Conservation (phyloP, 2,888 invertebrate species). For the Ormyrus nitidulus region DNA sequence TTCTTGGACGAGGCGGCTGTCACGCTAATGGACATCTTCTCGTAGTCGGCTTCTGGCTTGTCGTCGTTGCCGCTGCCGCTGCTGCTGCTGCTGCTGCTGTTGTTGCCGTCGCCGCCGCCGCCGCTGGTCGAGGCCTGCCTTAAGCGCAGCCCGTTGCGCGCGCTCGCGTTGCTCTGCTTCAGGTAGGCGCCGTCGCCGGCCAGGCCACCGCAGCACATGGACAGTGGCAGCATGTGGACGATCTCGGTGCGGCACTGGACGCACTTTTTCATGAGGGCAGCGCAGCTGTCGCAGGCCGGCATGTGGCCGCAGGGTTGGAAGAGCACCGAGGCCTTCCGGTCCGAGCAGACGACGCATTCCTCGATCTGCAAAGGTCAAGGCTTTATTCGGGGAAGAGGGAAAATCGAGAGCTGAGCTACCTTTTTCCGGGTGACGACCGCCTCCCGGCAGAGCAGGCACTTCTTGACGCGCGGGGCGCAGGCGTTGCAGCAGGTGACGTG, state of each 20-base stretch:
- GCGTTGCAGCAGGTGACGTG: slow-evolving; percentile 95
- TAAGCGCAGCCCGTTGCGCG: slow-evolving; percentile 8
- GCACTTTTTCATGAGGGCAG: slow-evolving; percentile 97
- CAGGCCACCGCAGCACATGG: slow-evolving; percentile 77
- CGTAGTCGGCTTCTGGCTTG: no score
- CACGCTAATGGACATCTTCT: no score
- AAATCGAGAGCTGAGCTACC: slow-evolving; percentile 74
- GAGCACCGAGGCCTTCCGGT: slow-evolving; percentile 92
- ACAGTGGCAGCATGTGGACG: slow-evolving; percentile 80
- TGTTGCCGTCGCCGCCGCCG: slow-evolving; percentile 65
- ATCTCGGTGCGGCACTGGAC: slow-evolving; percentile 95
- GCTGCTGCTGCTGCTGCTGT: slow-evolving; percentile 11
- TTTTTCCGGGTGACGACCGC: slow-evolving; percentile 87
- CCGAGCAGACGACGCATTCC: slow-evolving; percentile 97
- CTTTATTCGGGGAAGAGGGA: neutral
- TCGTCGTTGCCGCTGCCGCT: neutral
- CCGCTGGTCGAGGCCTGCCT: slow-evolving; percentile 59
- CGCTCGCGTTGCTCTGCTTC: neutral
- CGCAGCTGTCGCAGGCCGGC: slow-evolving; percentile 93
- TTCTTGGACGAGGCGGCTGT: no score
- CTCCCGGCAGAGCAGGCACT: slow-evolving; percentile 94
- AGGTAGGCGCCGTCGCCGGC: slow-evolving; percentile 60
- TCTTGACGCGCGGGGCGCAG: slow-evolving; percentile 93
- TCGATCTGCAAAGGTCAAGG: slow-evolving; percentile 81
- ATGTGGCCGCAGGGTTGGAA: slow-evolving; percentile 98